These are phyloP conservation scores for Hemiprocne comata DNA, from an alignment of 2,113 vertebrate genomes.

Conservation along the genomic window DNA sequence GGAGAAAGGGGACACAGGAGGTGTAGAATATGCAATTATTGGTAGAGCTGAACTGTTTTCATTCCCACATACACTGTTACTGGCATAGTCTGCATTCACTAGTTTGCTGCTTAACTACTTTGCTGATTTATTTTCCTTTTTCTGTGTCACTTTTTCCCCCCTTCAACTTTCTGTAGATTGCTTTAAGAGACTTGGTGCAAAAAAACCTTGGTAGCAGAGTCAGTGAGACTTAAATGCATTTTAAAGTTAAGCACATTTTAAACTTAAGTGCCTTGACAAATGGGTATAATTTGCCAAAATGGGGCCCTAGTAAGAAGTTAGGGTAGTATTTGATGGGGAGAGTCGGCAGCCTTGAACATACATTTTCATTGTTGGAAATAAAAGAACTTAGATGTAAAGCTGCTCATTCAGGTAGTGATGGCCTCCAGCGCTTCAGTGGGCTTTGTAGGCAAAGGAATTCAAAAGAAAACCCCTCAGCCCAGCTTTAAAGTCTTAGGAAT, in stretches of 20 bases:
- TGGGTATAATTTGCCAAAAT: neutral
- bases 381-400: neutral
- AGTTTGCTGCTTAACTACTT: neutral
- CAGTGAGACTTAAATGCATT: constrained; percentile 4
- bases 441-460: constrained; percentile 32
- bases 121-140: neutral
- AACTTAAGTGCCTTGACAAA: constrained; percentile 42
- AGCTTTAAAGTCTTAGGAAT: constrained; percentile 51
- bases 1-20: neutral
- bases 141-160: neutral
- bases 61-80: neutral
- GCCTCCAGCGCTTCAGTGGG: neutral
- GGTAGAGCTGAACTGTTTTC: neutral
- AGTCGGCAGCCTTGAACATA: constrained; percentile 46
- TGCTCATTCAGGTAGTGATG: constrained; percentile 38
- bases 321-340: constrained; percentile 8
- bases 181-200: neutral
- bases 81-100: neutral
- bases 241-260: constrained; percentile 22
- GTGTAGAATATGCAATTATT: neutral
- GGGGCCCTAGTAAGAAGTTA: neutral
- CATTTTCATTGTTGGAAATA: constrained; percentile 36
- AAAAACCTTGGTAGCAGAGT: neutral
- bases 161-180: neutral
- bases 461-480: constrained; percentile 26